phyloP scores from a whole-genome alignment of 2,113 vertebrate species.

The Tyrannus savana region DNA sequence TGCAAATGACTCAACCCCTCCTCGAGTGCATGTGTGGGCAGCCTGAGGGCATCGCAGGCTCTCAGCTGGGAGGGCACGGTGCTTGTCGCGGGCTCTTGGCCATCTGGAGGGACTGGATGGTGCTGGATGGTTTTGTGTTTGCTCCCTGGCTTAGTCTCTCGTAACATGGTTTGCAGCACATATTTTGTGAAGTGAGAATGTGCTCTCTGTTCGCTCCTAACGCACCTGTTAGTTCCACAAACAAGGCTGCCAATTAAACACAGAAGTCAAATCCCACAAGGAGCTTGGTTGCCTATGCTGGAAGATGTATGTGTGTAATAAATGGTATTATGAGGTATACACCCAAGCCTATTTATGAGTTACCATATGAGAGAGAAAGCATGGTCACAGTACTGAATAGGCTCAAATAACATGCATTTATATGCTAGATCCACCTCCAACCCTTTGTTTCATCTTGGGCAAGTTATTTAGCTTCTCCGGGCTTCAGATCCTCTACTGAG shows the following conservation, averaged over 20 bases:
- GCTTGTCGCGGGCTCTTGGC: not conserved
- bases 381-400: not conserved
- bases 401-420: not conserved
- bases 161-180: not conserved
- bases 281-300: not conserved
- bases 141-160: not conserved
- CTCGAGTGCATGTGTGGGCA: not conserved
- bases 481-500: not conserved
- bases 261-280: constrained; percentile 36
- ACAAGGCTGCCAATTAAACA: constrained; percentile 32
- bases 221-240: constrained; percentile 37
- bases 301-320: constrained; percentile 56
- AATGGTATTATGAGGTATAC: constrained; percentile 14
- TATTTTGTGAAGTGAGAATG: constrained; percentile 36
- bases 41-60: not conserved
- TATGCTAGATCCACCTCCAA: not conserved
- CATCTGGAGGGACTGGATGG: not conserved
- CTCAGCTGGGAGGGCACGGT: not conserved
- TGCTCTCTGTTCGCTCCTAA: constrained; percentile 14
- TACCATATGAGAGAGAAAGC: not conserved
- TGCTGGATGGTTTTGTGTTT: not conserved
- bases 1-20: not conserved
- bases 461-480: not conserved
- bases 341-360: constrained; percentile 32
- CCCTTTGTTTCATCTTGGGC: not conserved